phyloP scores from a whole-genome alignment of 2,113 vertebrate genomes.

The Apteryx mantelli region DNA sequence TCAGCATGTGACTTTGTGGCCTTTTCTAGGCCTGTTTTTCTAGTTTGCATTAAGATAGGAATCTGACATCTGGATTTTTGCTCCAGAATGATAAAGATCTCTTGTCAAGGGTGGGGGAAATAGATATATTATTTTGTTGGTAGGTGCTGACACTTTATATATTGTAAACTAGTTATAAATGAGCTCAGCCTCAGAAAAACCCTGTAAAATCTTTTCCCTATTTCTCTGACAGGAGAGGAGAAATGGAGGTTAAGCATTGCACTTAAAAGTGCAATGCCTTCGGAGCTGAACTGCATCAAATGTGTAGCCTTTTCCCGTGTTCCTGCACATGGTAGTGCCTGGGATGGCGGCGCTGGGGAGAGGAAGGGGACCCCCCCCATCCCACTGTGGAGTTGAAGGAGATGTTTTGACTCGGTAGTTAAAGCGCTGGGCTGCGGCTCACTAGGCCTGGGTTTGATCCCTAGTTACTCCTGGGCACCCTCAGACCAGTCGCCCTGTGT shows the following conservation, averaged over 20 bases:
- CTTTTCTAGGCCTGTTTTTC: background rate
- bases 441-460: background rate
- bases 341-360: background rate
- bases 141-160: background rate
- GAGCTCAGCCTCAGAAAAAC: background rate
- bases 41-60: background rate
- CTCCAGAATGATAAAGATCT: background rate
- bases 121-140: background rate
- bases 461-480: background rate
- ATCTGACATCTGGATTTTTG: constrained; percentile 15
- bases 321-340: background rate
- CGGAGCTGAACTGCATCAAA: background rate
- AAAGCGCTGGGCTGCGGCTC: background rate
- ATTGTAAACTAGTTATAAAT: background rate
- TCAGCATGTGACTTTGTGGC: background rate
- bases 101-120: background rate
- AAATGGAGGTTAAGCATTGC: background rate
- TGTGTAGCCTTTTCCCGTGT: background rate
- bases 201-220: background rate
- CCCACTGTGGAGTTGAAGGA: background rate
- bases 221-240: background rate
- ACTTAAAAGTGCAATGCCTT: background rate
- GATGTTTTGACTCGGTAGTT: background rate
- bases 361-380: background rate
- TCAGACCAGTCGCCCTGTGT: background rate